Evolutionary conservation across 2,888 invertebrate species (phyloP), one percentile per base, ranked within the genome.

Genomic region (Lysandra bellargus): DNA sequence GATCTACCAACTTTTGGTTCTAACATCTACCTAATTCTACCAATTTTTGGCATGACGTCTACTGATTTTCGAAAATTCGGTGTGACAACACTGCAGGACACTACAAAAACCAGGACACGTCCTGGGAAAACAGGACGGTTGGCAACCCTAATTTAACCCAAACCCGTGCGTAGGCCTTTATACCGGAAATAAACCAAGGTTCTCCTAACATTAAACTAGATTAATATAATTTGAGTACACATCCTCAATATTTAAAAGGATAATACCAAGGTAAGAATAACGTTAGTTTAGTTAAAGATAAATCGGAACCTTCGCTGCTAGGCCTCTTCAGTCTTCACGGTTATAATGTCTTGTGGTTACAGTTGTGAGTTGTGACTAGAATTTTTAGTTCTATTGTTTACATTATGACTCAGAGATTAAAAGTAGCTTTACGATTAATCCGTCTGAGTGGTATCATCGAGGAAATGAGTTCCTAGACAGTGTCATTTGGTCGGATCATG

Each of bases 241-340:
- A 64, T 64, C 64, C 64, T 64, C 64, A 64, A 64, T 64, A 64
- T 5, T 40, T 4, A 12, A 64, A 64, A 64, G 64, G 30, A 64
- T 64, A 30, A 64, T 30, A 64, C 30, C 30, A 64, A 30, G 64
- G 64, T 64, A 64, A 61, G 5, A 61, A 61, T 61, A 61, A 64
- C 64, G 64, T 64, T 12, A 64, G 64, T 64, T 64, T 64, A 64
- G 64, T 64, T 64, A 30, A 9, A 64, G 64, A 64, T 64, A 64
- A 64, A 64, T 30, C 4, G 12, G 4, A 64, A 64, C 64, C 30
- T 30, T 64, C 64, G 12, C 64, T 12, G 64, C 9, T 64, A 12
- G 64, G 57, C 57, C 57, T 57, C 57, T 17, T 64, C 64, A 64
- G 12, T 57, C 57, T 17, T 64, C 64, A 64, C 30, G 30, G 64